phyloP scores from a whole-genome alignment of 2,113 vertebrate genomes.

The Ellobius talpinus region DNA sequence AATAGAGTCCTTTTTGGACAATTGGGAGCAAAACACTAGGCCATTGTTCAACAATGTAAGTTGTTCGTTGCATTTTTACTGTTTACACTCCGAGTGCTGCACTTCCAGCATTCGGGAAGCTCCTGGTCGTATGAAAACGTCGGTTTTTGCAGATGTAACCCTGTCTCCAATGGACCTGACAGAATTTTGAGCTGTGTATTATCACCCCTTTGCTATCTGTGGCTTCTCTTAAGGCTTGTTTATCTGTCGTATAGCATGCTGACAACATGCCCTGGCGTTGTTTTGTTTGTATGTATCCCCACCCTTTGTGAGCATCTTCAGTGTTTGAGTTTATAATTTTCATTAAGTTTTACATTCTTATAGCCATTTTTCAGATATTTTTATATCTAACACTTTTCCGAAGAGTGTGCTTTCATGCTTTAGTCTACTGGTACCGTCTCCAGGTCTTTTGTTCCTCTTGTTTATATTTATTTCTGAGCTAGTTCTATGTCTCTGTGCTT shows the following conservation, averaged over 20 bases:
- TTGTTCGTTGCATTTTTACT: background rate
- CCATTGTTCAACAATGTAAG: too few relatives aligned
- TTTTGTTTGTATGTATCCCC: background rate
- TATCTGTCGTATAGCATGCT: background rate
- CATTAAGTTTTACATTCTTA: background rate
- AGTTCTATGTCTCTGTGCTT: background rate
- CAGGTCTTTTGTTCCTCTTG: background rate
- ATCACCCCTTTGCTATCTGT: background rate
- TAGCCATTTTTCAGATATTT: background rate
- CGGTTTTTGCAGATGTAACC: background rate
- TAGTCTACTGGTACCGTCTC: background rate
- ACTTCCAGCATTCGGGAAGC: too few relatives aligned
- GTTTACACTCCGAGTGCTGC: rapidly evolving
- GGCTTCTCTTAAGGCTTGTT: background rate
- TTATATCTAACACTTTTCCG: background rate
- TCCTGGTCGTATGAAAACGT: background rate
- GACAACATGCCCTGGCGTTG: background rate
- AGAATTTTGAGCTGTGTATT: background rate
- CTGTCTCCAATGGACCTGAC: background rate
- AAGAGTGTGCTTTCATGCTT: background rate
- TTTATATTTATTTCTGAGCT: background rate
- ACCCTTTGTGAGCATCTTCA: background rate
- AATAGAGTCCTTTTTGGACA: background rate
- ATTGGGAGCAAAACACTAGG: background rate
- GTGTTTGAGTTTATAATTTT: slow-evolving; percentile 8